A percentile compares a stretch with the other conserved stretches of the same genome.
phyloP scores from a whole-genome alignment of 2,888 invertebrate species.

The Lamellibrachia satsuma region DNA sequence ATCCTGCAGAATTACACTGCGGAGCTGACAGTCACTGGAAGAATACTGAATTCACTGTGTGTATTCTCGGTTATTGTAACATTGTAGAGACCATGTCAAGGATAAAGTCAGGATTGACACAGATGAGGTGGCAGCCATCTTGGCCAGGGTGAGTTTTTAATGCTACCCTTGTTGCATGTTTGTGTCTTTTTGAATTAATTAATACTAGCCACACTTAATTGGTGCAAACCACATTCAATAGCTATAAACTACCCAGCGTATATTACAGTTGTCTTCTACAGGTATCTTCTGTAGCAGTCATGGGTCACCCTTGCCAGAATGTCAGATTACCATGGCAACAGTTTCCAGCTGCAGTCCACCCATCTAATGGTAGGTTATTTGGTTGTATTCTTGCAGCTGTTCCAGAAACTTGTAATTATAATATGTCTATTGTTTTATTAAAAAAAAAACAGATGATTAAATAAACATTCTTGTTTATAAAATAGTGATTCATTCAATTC shows the following conservation, averaged over 20 bases:
- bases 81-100: background rate
- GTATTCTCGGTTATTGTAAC: background rate
- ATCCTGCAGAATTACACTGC: too few relatives aligned
- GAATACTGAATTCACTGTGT: background rate
- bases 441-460: too few relatives aligned
- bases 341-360: conserved; percentile 80
- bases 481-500: too few relatives aligned
- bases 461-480: too few relatives aligned
- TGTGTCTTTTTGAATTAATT: background rate
- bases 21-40: background rate
- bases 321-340: conserved; percentile 73
- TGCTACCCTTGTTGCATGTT: background rate
- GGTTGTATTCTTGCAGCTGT: background rate
- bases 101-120: background rate
- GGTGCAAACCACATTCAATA: background rate
- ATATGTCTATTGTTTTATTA: too few relatives aligned
- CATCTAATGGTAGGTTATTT: conserved; percentile 62
- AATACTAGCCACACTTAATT: background rate
- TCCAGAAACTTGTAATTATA: too few relatives aligned
- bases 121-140: background rate
- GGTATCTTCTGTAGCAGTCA: conserved; percentile 51
- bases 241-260: background rate
- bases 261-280: conserved; percentile 44
- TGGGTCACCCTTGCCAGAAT: conserved; percentile 23
- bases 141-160: background rate